A percentile compares a stretch with the other conserved stretches of the same genome.
phyloP scores from a whole-genome alignment of 2,888 invertebrate species.

The Scaptomyza tumidula region DNA sequence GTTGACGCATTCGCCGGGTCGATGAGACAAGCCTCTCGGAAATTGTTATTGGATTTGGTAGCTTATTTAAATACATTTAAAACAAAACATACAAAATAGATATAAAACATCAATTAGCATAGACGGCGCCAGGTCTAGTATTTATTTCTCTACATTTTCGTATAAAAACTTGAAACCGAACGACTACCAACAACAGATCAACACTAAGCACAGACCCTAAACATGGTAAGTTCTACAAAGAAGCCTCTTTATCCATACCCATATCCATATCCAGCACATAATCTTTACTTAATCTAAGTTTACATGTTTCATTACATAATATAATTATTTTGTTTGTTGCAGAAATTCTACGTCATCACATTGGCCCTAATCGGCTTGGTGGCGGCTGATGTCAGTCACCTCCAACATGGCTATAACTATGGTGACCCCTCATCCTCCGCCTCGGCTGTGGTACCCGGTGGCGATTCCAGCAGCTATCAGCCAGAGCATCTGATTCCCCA shows the following conservation, averaged over 20 bases:
- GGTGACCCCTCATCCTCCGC: constrained; percentile 22
- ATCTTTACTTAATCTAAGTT: background rate
- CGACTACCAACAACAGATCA: constrained; percentile 56
- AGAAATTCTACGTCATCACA: constrained; percentile 66
- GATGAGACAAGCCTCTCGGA: constrained; percentile 32
- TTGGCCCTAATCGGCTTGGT: constrained; percentile 62
- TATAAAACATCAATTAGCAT: constrained; percentile 70
- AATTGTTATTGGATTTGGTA: constrained; percentile 33
- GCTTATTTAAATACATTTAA: constrained; percentile 29
- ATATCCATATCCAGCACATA: background rate
- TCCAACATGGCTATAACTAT: constrained; percentile 63
- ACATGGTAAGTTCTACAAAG: constrained; percentile 62
- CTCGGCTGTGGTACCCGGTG: constrained; percentile 22
- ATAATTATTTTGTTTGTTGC: background rate
- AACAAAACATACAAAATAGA: constrained; percentile 36
- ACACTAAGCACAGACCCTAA: constrained; percentile 40
- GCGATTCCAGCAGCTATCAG: constrained; percentile 44
- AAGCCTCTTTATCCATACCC: background rate
- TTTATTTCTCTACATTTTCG: constrained; percentile 41
- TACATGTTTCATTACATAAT: too few species aligned
- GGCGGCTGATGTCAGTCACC: constrained; percentile 75
- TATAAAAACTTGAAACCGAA: constrained; percentile 63
- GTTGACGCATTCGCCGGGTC: background rate
- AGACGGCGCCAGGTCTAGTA: constrained; percentile 34
- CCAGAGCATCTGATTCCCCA: constrained; percentile 26